Evolutionary conservation across 2,113 vertebrate species (phyloP).

Genomic region (Coryphaenoides rupestris): DNA sequence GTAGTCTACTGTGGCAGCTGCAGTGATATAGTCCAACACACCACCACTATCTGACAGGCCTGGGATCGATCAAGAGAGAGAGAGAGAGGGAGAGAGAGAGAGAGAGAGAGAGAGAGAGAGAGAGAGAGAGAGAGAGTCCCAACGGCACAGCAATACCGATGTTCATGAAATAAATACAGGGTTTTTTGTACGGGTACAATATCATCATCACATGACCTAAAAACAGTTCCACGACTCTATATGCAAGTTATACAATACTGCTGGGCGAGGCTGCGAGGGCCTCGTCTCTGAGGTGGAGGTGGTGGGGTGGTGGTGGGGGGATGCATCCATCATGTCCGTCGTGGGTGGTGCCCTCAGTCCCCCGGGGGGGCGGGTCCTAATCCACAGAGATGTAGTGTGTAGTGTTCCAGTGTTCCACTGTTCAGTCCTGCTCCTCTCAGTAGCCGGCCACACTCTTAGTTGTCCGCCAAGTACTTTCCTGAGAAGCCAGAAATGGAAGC

Average conservation of each 20-base stretch:
- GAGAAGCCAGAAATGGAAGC: constrained; percentile 30
- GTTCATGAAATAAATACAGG: constrained; percentile 80
- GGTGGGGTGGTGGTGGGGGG: constrained; percentile 32
- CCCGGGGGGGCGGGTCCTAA: constrained; percentile 24
- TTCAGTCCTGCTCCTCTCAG: constrained; percentile 48
- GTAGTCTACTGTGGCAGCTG: constrained; percentile 58
- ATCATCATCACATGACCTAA: constrained; percentile 82
- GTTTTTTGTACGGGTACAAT: constrained; percentile 92
- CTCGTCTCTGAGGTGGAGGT: constrained; percentile 47
- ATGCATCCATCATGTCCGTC: constrained; percentile 33
- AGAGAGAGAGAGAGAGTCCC: constrained; percentile 30
- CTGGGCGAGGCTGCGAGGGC: constrained; percentile 76
- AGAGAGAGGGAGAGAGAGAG: constrained; percentile 48
- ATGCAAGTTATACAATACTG: constrained; percentile 92
- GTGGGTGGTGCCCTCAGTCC: constrained; percentile 46
- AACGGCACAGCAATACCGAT: constrained; percentile 65
- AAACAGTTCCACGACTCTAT: constrained; percentile 89
- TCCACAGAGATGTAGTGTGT: constrained; percentile 26
- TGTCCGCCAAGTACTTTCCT: constrained; percentile 98
- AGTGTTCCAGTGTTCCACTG: constrained; percentile 40
- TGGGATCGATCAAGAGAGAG: constrained; percentile 43
- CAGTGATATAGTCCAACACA: constrained; percentile 55
- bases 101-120: constrained; percentile 45
- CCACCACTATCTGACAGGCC: constrained; percentile 47
- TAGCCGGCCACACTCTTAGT: constrained; percentile 69